A percentile compares a stretch with the other conserved stretches of the same genome.
Conservation (phyloP, 2,888 invertebrate species). For the Hirtodrosophila confusa region DNA sequence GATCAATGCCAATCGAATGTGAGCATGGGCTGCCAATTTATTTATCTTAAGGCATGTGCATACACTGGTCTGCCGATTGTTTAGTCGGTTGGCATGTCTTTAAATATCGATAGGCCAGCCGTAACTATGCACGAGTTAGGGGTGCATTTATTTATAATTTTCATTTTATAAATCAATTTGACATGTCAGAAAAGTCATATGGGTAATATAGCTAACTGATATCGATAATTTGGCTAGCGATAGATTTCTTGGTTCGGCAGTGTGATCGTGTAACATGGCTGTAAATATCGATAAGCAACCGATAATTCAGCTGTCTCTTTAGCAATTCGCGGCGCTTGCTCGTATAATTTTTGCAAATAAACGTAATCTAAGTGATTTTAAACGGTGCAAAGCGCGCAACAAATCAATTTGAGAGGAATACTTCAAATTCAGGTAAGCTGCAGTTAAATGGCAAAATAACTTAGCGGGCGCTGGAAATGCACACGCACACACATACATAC, state of each 20-base stretch:
- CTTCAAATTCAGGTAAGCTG: constrained; percentile 30
- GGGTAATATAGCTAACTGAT: background rate
- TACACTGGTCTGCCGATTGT: constrained; percentile 14
- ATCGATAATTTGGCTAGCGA: constrained; percentile 15
- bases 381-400: constrained; percentile 1
- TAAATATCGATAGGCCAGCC: constrained; percentile 7
- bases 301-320: constrained; percentile 35
- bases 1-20: constrained; percentile 10
- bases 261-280: constrained; percentile 24
- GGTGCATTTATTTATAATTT: background rate
- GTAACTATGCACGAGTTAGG: too few relatives aligned
- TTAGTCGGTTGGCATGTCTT: constrained; percentile 5
- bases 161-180: background rate
- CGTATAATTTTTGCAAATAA: constrained; percentile 46
- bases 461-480: background rate
- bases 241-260: background rate
- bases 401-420: constrained; percentile 2
- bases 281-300: constrained; percentile 38
- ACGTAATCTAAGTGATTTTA: constrained; percentile 26
- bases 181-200: background rate
- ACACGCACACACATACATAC: background rate
- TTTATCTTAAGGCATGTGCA: background rate
- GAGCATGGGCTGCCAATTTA: constrained; percentile 3
- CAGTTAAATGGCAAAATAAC: background rate
- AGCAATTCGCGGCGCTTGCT: constrained; percentile 51